Conservation (phyloP, 2,797 vertebrate genomes). For the Petrocephalus sullivani region DNA sequence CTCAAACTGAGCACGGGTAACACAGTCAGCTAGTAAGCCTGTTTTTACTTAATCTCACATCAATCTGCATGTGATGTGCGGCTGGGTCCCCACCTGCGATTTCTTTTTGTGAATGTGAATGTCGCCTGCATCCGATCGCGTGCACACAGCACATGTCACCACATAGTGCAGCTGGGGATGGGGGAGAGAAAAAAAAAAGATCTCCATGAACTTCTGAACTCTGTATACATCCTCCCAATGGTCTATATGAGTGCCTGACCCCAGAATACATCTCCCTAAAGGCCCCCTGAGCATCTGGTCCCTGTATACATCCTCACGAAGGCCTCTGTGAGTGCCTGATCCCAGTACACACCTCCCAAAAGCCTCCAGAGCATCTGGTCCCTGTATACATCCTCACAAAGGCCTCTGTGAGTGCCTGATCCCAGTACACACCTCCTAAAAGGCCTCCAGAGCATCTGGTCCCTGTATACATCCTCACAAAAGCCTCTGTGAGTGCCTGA, state of each 20-base stretch:
- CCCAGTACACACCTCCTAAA: background rate
- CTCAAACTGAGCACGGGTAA: background rate
- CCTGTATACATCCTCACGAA: background rate
- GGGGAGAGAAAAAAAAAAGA: background rate
- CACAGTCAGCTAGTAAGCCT: background rate
- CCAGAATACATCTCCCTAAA: background rate
- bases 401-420: background rate
- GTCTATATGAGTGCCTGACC: background rate
- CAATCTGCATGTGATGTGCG: background rate
- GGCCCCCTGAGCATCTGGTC: background rate
- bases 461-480: background rate
- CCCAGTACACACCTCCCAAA: background rate
- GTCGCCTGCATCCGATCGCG: slow-evolving; percentile 86
- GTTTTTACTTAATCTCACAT: background rate
- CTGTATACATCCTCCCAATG: background rate
- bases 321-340: background rate
- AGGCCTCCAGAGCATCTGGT: background rate
- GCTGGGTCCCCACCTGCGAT: slow-evolving; percentile 75
- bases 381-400: background rate
- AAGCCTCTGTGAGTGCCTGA: background rate
- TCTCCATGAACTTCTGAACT: background rate
- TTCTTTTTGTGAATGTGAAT: slow-evolving; percentile 97
- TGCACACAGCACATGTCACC: slow-evolving; percentile 96
- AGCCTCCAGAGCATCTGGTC: background rate
- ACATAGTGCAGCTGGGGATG: slow-evolving; percentile 81